Evolutionary conservation across 1,140 invertebrate genomes (phyloP), one percentile per base, ranked within the genome.

Genomic region (Spodoptera frugiperda): DNA sequence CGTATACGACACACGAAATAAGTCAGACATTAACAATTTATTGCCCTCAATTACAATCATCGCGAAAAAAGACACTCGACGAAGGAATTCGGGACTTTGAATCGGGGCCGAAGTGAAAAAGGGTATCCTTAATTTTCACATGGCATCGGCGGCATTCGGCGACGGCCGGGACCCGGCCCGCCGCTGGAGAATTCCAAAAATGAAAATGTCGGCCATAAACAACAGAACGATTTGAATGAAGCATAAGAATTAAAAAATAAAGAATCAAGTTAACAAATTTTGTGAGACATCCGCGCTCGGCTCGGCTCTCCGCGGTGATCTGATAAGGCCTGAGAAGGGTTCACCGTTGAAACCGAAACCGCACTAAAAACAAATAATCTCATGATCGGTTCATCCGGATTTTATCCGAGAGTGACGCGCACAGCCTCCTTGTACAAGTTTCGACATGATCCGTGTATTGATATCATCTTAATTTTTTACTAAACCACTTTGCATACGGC

Each of bases 201-300:
- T 90, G 87, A 94, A 93, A 94, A 93, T 93, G 89, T 88, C 85
- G 87, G 84, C 92, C 89, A 92, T 94, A 94, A 94, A 94, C 92
- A 93, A 93, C 89, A 76, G 83, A 90, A 89, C 87, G 88, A 93
- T 93, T 93, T 93, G 91, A 93, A 93, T 93, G 90, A 91, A 88
- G 83, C 79, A 87, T 84, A 87, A 86, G 86, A 90, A 86, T 89
- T 86, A 91, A 93, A 91, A 91, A 91, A 89, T 86, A 88, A 90
- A 83, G 53, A 89, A 82, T 61, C 49, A 79, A 85, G 78, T 85
- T 88, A 91, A 93, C 89, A 91, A 92, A 92, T 92, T 91, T 92
- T 79, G 80, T 80, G 83, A 83, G 84, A 75, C 72, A 75, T 63
- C 57, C 59, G 84, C 77, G 84, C 79, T 80, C 77, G 83, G 81